Evolutionary conservation across 2,113 vertebrate species (phyloP).

Genomic region (Bufo gargarizans): DNA sequence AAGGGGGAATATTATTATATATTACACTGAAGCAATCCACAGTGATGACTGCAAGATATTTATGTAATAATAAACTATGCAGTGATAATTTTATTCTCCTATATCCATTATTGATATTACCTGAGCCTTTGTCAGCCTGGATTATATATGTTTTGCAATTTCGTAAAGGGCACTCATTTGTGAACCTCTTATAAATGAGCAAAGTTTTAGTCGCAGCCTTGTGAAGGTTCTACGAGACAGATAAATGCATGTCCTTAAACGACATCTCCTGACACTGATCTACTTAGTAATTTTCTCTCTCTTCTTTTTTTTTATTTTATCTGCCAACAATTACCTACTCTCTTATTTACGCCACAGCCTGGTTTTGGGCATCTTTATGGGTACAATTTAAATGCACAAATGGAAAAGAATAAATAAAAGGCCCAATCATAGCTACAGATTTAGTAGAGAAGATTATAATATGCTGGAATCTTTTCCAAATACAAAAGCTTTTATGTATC

Average conservation of each 20-base stretch:
- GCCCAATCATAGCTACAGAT: not conserved
- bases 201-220: not conserved
- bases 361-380: conserved; percentile 7
- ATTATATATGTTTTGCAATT: conserved; percentile 19
- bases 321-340: conserved; percentile 14
- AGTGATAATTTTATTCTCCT: not conserved
- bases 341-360: not conserved
- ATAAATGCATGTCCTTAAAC: conserved; percentile 19
- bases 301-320: not conserved
- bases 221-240: conserved; percentile 1
- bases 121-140: not conserved
- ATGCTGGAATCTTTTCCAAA: not conserved
- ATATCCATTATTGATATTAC: conserved; percentile 12
- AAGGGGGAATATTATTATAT: no score
- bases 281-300: conserved; percentile 21
- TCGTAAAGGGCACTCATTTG: conserved; percentile 4
- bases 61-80: not conserved
- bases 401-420: conserved; percentile 2
- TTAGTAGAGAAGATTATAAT: not conserved
- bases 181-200: conserved; percentile 1
- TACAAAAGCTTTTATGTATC: not conserved
- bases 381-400: conserved; percentile 1
- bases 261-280: conserved; percentile 6
- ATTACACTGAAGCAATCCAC: not conserved
- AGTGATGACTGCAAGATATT: not conserved